Evolutionary conservation across 1,140 invertebrate genomes (phyloP).

Genomic region (Acromyrmex heyeri): DNA sequence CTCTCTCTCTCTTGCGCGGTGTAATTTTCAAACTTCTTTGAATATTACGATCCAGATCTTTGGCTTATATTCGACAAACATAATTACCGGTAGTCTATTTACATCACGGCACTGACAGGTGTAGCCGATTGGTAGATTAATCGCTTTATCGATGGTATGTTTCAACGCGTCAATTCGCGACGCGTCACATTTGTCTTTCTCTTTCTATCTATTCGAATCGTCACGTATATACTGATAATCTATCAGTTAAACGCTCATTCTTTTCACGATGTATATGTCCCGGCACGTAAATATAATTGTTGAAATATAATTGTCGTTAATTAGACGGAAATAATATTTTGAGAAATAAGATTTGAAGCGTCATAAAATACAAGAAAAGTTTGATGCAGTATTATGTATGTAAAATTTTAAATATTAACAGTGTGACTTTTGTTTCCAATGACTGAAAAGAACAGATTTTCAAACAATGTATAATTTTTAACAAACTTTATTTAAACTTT

Average conservation of each 20-base stretch:
- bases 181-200: constrained; percentile 21
- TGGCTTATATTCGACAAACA: constrained; percentile 10
- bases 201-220: constrained; percentile 30
- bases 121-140: constrained; percentile 46
- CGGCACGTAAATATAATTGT: not conserved
- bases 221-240: constrained; percentile 48
- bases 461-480: not conserved
- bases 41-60: constrained; percentile 1
- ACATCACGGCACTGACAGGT: constrained; percentile 11
- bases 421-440: not conserved
- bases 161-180: constrained; percentile 21
- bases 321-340: constrained; percentile 9
- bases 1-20: not conserved
- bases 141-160: constrained; percentile 55
- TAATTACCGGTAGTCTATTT: constrained; percentile 45
- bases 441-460: not conserved
- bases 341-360: not conserved
- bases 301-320: constrained; percentile 1
- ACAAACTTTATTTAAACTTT: not conserved
- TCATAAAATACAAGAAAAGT: not conserved
- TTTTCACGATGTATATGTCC: constrained; percentile 13
- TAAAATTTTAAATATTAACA: not conserved
- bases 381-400: not conserved
- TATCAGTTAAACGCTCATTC: constrained; percentile 18
- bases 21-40: not conserved